These are phyloP conservation scores for Procambarus virginalis DNA, from an alignment of 1,140 invertebrate species.

Conservation along the genomic window DNA sequence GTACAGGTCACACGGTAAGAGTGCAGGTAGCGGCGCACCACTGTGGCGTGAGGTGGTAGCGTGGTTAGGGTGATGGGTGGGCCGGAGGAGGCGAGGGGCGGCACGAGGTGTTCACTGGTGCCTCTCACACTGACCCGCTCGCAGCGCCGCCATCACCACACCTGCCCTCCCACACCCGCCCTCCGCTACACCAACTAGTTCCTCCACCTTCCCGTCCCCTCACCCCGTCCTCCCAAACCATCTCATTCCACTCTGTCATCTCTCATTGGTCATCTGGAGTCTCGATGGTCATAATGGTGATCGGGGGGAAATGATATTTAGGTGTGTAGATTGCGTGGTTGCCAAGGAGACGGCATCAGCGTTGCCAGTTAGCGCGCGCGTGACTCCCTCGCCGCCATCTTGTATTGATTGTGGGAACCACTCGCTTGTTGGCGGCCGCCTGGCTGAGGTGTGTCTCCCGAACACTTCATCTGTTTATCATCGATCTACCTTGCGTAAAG, in stretches of 20 bases:
- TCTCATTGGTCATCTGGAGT: not conserved
- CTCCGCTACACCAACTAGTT: conserved; percentile 11
- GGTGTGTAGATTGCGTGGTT: conserved; percentile 27
- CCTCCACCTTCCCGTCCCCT: conserved; percentile 4
- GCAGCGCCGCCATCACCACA: conserved; percentile 32
- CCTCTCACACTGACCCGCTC: conserved; percentile 45
- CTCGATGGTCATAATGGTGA: not conserved
- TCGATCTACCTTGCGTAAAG: not conserved
- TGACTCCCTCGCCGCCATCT: conserved; percentile 41
- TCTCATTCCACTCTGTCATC: not conserved
- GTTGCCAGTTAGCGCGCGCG: conserved; percentile 31
- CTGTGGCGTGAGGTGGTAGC: not conserved
- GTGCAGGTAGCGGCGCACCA: no score
- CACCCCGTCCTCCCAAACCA: not conserved
- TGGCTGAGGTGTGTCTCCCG: conserved; percentile 19
- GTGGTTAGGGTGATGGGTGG: not conserved
- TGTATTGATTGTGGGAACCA: conserved; percentile 54
- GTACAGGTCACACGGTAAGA: no score
- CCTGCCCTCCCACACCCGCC: conserved; percentile 19
- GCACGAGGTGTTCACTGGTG: conserved; percentile 22
- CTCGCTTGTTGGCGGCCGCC: not conserved
- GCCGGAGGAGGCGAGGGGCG: conserved; percentile 6
- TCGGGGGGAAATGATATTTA: not conserved
- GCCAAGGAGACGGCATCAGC: conserved; percentile 34
- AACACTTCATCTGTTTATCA: not conserved